A percentile compares a stretch with the other conserved stretches of the same genome.
Evolutionary conservation across 2,888 invertebrate species (phyloP).

Genomic region (Drosophila buzzatii): DNA sequence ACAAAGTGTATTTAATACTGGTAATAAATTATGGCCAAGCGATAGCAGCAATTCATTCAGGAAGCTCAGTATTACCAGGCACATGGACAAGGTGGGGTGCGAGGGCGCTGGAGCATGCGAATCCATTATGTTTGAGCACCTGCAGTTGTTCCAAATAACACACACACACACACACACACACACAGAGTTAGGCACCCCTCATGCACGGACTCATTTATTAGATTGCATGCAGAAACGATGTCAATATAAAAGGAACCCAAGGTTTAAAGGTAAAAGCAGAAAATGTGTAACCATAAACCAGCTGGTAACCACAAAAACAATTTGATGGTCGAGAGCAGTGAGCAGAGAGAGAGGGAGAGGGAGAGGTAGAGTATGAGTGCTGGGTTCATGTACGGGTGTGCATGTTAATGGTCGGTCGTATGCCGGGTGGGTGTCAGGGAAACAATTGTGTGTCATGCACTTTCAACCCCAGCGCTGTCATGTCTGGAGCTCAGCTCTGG

Average conservation of each 20-base stretch:
- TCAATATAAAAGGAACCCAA: conserved; percentile 50
- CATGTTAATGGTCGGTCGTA: conserved; percentile 63
- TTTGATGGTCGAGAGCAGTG: conserved; percentile 43
- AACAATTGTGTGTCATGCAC: conserved; percentile 80
- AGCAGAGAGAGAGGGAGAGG: not conserved
- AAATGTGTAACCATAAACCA: conserved; percentile 74
- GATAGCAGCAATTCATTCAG: conserved; percentile 42
- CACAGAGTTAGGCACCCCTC: not conserved
- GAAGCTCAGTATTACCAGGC: conserved; percentile 22
- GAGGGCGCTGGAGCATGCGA: conserved; percentile 10
- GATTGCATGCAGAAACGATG: conserved; percentile 68
- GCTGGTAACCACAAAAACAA: conserved; percentile 75
- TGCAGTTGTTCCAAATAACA: conserved; percentile 38
- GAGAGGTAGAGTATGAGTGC: no score
- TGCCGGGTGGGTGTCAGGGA: conserved; percentile 33
- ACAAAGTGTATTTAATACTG: conserved; percentile 42
- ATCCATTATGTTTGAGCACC: conserved; percentile 52
- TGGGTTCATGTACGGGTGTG: conserved; percentile 25
- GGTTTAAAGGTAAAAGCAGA: conserved; percentile 43
- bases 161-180: not conserved
- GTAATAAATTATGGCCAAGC: conserved; percentile 46
- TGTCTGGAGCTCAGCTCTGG: conserved; percentile 42
- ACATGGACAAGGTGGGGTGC: not conserved
- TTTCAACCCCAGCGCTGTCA: conserved; percentile 73
- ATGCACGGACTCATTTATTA: conserved; percentile 55